Conservation (phyloP, 2,113 vertebrate genomes). For the Micronisus gabar region DNA sequence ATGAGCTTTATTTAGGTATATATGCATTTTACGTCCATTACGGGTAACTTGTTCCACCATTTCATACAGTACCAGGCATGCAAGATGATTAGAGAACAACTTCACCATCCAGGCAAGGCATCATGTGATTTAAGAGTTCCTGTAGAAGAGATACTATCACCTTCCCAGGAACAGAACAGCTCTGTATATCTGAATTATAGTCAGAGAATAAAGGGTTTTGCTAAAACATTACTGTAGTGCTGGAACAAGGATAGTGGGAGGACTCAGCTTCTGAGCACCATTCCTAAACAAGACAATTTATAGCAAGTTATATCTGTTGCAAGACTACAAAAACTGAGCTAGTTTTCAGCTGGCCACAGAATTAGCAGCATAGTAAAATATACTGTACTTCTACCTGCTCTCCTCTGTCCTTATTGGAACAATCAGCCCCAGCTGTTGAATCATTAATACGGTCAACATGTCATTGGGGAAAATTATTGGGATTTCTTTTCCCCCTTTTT, state of each 20-base stretch:
- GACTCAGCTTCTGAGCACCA: not conserved
- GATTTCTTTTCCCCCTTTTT: not conserved
- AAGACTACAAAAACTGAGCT: conserved; percentile 16
- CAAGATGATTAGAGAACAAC: not conserved
- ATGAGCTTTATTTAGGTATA: not conserved
- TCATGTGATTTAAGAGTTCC: conserved; percentile 8
- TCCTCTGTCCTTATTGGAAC: not conserved
- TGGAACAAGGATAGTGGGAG: conserved; percentile 1
- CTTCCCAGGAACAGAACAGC: not conserved
- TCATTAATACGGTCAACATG: not conserved
- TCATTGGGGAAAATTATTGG: not conserved
- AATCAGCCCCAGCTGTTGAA: not conserved
- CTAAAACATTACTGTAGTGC: not conserved
- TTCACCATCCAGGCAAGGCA: not conserved
- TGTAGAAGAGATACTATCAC: not conserved
- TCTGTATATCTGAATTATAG: conserved; percentile 15
- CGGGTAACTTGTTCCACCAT: not conserved
- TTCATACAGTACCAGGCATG: not conserved
- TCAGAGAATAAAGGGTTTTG: not conserved
- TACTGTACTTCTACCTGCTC: not conserved
- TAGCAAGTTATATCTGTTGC: conserved; percentile 1
- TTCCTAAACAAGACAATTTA: conserved; percentile 28
- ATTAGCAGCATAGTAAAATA: conserved; percentile 5
- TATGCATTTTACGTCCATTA: not conserved
- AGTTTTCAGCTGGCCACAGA: not conserved